Evolutionary conservation across 2,113 vertebrate species (phyloP).

Genomic region (Petroica traversi): DNA sequence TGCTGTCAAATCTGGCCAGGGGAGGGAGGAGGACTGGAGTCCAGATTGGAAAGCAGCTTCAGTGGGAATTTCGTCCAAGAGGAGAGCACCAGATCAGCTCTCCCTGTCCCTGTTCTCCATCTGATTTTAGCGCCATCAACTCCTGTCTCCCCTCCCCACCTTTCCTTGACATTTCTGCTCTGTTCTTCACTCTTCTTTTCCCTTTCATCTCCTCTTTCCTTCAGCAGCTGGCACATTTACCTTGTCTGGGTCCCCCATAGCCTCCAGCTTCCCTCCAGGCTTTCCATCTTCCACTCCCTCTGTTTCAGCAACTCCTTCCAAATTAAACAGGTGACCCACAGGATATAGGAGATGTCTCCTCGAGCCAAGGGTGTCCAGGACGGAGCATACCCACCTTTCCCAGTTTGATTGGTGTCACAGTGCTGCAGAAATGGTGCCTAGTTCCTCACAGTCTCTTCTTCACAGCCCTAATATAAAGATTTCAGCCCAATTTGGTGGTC

Average conservation of each 20-base stretch:
- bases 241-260: not conserved
- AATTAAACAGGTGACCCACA: not conserved
- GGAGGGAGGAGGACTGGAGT: not conserved
- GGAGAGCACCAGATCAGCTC: not conserved
- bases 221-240: not conserved
- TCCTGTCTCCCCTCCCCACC: not conserved
- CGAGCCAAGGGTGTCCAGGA: not conserved
- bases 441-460: not conserved
- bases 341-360: not conserved
- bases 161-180: conserved; percentile 9
- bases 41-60: not conserved
- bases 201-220: conserved; percentile 37
- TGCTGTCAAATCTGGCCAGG: not conserved
- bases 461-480: not conserved
- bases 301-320: not conserved
- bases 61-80: not conserved
- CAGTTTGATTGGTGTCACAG: not conserved
- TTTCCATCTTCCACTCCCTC: not conserved
- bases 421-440: not conserved
- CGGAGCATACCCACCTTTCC: not conserved
- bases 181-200: conserved; percentile 29
- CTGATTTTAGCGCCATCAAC: conserved; percentile 40
- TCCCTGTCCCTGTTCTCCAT: not conserved
- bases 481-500: not conserved
- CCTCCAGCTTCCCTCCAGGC: not conserved